phyloP scores from a whole-genome alignment of 2,888 invertebrate genomes.

The Campoplex nolae region DNA sequence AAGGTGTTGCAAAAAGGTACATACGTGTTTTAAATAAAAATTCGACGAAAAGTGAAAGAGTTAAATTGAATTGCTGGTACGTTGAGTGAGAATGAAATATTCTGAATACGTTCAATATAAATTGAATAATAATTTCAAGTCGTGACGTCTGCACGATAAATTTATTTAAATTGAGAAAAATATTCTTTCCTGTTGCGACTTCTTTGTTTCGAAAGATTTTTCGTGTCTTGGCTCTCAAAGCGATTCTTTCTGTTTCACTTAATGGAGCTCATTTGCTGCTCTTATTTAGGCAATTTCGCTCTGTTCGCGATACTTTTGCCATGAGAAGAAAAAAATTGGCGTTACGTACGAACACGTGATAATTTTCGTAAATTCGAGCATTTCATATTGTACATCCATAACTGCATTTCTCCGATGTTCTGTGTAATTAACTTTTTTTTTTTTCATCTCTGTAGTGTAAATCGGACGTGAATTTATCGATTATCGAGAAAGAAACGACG shows the following conservation, averaged over 20 bases:
- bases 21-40: neutral
- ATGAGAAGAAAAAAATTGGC: slow-evolving; percentile 19
- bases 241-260: neutral
- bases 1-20: neutral
- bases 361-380: slow-evolving; percentile 34
- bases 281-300: slow-evolving; percentile 18
- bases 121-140: neutral
- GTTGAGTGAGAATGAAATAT: neutral
- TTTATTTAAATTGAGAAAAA: neutral
- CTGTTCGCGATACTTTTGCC: neutral
- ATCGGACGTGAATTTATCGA: slow-evolving; percentile 48
- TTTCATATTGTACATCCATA: slow-evolving; percentile 26
- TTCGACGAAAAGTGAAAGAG: neutral
- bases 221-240: neutral
- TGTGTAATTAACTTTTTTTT: slow-evolving; percentile 26
- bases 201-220: neutral
- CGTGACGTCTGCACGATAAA: neutral
- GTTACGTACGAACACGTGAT: neutral
- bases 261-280: neutral
- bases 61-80: neutral
- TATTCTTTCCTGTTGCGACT: neutral
- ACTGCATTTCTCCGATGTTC: slow-evolving; percentile 10
- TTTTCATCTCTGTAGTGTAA: neutral
- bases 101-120: neutral
- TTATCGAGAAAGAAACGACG: slow-evolving; percentile 24